These are phyloP conservation scores for Tetropium fuscum DNA, from an alignment of 2,888 invertebrate species.

Conservation along the genomic window DNA sequence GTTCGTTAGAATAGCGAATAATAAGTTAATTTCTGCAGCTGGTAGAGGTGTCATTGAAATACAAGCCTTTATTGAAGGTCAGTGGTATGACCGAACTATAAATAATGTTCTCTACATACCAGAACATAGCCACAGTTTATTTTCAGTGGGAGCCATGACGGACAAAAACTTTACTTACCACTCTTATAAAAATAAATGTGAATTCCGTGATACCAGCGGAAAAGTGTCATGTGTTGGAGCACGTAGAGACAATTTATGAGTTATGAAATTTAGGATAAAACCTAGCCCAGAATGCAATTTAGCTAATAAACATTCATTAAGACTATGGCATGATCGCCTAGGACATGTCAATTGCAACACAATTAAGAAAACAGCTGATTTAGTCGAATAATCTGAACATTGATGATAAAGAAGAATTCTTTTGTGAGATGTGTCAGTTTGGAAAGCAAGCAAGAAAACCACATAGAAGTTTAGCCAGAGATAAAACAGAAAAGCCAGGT, in stretches of 20 bases:
- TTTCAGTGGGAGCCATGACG: slow-evolving; percentile 6
- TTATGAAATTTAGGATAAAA: slow-evolving; percentile 3
- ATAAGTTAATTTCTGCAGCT: slow-evolving; percentile 10
- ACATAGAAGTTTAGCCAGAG: slow-evolving; percentile 17
- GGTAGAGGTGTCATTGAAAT: slow-evolving; percentile 1
- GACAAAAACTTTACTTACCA: slow-evolving; percentile 5
- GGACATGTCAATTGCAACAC: slow-evolving; percentile 39
- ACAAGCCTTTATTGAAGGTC: slow-evolving; percentile 3
- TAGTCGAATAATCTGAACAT: slow-evolving; percentile 30
- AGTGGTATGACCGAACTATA: slow-evolving; percentile 4
- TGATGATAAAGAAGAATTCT: slow-evolving; percentile 32
- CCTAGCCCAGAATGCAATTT: not conserved
- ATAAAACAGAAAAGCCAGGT: slow-evolving; percentile 30
- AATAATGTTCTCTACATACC: slow-evolving; percentile 10
- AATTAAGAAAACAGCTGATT: slow-evolving; percentile 20
- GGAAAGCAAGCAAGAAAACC: slow-evolving; percentile 38
- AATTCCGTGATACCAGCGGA: not conserved
- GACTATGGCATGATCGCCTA: too few species aligned
- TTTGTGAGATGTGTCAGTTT: slow-evolving; percentile 41
- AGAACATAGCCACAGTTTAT: too few species aligned
- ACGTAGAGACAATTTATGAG: not conserved
- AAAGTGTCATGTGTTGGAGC: too few species aligned
- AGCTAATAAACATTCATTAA: slow-evolving; percentile 13
- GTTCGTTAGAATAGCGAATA: slow-evolving; percentile 26
- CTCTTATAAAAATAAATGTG: too few species aligned